phyloP scores from a whole-genome alignment of 2,888 invertebrate species.

The Pyrgus malvae region DNA sequence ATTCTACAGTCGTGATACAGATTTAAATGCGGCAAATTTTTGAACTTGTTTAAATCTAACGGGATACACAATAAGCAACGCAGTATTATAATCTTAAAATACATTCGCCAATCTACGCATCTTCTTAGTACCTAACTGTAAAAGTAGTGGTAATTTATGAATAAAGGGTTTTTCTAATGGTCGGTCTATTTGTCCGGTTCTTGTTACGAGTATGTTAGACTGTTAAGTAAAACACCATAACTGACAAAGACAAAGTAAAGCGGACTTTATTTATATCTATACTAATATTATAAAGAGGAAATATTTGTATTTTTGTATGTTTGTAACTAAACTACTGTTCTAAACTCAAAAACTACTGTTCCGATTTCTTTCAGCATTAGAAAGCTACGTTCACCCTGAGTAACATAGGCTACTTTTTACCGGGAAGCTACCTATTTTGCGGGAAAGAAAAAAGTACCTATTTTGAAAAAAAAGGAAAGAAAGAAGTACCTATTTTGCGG shows the following conservation, averaged over 20 bases:
- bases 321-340: no score
- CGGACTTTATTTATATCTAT: no score
- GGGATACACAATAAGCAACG: neutral
- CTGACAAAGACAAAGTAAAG: neutral
- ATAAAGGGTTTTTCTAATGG: slow-evolving; percentile 15
- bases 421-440: no score
- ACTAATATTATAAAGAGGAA: no score
- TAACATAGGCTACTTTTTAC: no score
- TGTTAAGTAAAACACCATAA: slow-evolving; percentile 3
- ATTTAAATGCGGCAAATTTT: neutral
- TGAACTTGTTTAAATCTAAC: neutral
- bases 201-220: neutral
- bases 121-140: slow-evolving; percentile 14
- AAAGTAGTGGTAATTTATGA: slow-evolving; percentile 20
- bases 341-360: no score
- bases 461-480: no score
- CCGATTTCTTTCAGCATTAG: no score
- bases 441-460: no score
- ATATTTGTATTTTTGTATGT: no score
- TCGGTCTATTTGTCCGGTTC: slow-evolving; percentile 14
- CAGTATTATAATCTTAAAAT: slow-evolving; percentile 2
- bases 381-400: no score
- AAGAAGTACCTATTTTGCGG: no score
- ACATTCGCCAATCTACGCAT: slow-evolving; percentile 20
- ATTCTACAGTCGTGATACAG: neutral